Evolutionary conservation across 2,797 vertebrate species (phyloP).

Genomic region (Momotus momota): DNA sequence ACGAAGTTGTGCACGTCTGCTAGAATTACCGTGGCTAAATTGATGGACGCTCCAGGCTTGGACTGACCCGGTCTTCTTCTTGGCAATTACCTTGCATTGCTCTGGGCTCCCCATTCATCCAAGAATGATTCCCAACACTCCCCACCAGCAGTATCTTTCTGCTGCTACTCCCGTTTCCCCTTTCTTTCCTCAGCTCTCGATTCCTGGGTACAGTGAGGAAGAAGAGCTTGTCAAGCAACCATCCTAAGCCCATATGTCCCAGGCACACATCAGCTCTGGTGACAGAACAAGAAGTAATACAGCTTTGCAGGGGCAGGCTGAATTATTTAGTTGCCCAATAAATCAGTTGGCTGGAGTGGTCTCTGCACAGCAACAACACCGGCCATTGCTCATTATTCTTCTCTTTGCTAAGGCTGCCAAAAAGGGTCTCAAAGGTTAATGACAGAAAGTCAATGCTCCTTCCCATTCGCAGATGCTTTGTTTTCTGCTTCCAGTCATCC

Average conservation of each 20-base stretch:
- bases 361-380: background rate
- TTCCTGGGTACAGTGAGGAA: background rate
- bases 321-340: background rate
- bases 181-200: background rate
- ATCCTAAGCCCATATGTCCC: background rate
- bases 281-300: background rate
- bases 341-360: background rate
- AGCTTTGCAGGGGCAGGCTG: background rate
- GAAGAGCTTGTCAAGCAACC: background rate
- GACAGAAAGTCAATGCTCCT: background rate
- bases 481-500: background rate
- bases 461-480: background rate
- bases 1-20: background rate
- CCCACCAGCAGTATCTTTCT: background rate
- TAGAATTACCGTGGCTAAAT: background rate
- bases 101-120: background rate
- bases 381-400: background rate
- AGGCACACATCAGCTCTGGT: background rate
- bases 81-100: background rate
- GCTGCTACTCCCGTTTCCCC: background rate
- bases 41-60: conserved; percentile 2
- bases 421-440: background rate
- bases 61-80: background rate
- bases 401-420: background rate
- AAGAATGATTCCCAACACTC: background rate